Evolutionary conservation across 2,797 vertebrate species (phyloP).

Genomic region (Yasuhikotakia modesta): DNA sequence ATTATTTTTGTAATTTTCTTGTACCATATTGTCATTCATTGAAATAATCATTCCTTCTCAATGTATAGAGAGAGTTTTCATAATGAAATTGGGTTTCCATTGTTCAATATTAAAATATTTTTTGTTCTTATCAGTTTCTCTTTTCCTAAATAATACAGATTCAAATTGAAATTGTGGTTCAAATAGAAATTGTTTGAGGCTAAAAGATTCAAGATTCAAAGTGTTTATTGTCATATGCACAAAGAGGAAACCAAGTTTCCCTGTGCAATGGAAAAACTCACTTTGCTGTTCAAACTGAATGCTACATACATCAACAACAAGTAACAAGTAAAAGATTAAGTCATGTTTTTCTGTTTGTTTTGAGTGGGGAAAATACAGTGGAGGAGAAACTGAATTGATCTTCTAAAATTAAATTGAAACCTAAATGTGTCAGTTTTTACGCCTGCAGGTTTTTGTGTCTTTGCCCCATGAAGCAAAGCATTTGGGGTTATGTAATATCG

Average conservation of each 20-base stretch:
- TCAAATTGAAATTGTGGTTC: slow-evolving; percentile 59
- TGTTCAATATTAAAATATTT: slow-evolving; percentile 50
- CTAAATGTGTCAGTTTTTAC: not conserved
- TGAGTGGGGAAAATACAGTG: not conserved
- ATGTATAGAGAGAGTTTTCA: slow-evolving; percentile 61
- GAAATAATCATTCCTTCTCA: slow-evolving; percentile 83
- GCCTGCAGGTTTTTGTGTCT: not conserved
- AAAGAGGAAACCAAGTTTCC: too few relatives aligned
- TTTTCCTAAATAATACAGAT: slow-evolving; percentile 53
- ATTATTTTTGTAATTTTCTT: slow-evolving; percentile 97
- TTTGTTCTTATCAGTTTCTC: slow-evolving; percentile 38
- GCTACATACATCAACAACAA: too few relatives aligned
- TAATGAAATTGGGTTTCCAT: slow-evolving; percentile 51
- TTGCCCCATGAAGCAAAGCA: not conserved
- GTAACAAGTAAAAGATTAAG: too few relatives aligned
- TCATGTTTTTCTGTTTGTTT: not conserved
- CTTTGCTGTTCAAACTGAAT: too few relatives aligned
- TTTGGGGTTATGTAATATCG: slow-evolving; percentile 1
- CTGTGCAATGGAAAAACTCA: too few relatives aligned
- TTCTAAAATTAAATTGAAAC: not conserved
- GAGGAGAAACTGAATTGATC: not conserved
- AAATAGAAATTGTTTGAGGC: too few relatives aligned
- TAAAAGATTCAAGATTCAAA: too few relatives aligned
- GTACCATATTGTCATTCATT: slow-evolving; percentile 75
- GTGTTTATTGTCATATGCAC: too few relatives aligned